Base-by-base conservation (phyloP, 2,797 vertebrate species). In the Thunnus albacares region DNA sequence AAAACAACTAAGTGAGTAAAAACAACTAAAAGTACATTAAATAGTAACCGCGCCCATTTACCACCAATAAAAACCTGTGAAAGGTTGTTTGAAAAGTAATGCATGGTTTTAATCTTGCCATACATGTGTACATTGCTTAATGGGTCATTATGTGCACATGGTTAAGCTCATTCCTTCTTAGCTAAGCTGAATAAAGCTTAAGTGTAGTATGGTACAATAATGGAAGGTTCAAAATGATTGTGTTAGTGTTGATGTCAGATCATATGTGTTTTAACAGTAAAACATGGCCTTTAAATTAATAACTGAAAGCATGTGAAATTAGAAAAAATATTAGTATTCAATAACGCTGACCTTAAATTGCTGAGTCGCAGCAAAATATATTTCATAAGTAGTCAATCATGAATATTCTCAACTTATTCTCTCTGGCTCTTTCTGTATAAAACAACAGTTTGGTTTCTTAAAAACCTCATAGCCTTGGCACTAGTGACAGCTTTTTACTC, bases 361-460 rank as follows among this genome's bases (percentile, higher is more conserved):
- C 11, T 59, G 28, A 61, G 57, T 30, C n/a, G n/a, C 11, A 57
- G 30, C 14, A 35, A 75, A 73, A 38, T 51, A 2, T 55, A 55
- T 58, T 77, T 70, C 0, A 22, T 26, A 59, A 24, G 20, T 22
- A 1, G 6, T 6, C 6, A 55, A 26, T 49, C 74, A 9, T 13
- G 38, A 24, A 61, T 53, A 18, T 7, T 1, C 22, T 51, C 5
- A 0, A 2, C 63, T 15, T 60, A 15, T 30, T 56, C 12, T 64
- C 3, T 13, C 8, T 24, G 7, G 47, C 14, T 22, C 5, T 4
- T 52, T 79, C 22, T 63, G 10, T 65, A 4, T 28, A 15, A 82
- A 79, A 49, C 24, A 71, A 14, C 14, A 15, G 18, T 70, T 70
- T 58, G 62, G 22, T n/a, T 77, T 64, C 17, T 15, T 78, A 35